Evolutionary conservation across 2,113 vertebrate species (phyloP).

Genomic region (Bothrops jararaca): DNA sequence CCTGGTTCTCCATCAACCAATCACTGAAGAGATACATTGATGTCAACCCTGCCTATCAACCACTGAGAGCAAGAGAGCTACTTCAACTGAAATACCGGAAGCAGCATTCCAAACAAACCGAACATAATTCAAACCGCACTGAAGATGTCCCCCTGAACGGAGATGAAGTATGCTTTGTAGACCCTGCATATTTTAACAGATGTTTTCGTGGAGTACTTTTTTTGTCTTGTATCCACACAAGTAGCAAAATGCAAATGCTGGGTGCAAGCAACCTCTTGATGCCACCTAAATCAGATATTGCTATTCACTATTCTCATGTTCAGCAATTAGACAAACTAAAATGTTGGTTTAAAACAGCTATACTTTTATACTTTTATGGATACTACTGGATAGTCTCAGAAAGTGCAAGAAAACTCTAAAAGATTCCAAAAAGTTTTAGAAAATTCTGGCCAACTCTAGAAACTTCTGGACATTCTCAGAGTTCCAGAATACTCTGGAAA

Average conservation of each 20-base stretch:
- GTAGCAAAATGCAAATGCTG: not conserved
- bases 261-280: not conserved
- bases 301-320: not conserved
- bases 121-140: no score
- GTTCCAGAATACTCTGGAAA: not conserved
- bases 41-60: no score
- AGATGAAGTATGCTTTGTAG: not conserved
- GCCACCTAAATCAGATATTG: not conserved
- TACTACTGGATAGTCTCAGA: not conserved
- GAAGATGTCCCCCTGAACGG: no score
- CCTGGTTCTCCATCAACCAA: no score
- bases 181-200: not conserved
- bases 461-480: not conserved
- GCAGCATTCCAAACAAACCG: no score
- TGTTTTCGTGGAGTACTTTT: not conserved
- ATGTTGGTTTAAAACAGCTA: not conserved
- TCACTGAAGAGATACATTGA: no score
- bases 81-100: no score
- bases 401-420: not conserved
- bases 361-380: not conserved
- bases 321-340: not conserved
- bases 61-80: no score
- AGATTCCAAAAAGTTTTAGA: not conserved
- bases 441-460: not conserved
- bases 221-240: not conserved